Evolutionary conservation across 2,888 invertebrate species (phyloP).

Genomic region (Meteorus cinctellus): DNA sequence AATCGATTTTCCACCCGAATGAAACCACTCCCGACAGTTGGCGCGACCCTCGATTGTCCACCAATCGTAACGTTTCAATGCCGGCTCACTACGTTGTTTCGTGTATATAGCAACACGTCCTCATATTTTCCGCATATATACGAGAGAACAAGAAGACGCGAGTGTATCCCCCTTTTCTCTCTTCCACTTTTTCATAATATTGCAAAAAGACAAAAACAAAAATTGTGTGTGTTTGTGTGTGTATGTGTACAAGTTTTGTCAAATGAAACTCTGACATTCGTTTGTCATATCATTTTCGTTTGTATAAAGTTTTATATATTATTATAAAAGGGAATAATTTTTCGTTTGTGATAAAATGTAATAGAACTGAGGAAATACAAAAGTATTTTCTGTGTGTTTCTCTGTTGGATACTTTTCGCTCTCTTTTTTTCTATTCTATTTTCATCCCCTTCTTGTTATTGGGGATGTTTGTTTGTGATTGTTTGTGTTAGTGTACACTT

Average conservation of each 20-base stretch:
- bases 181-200: background rate
- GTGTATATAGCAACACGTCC: conserved; percentile 7
- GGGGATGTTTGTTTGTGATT: background rate
- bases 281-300: background rate
- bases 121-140: background rate
- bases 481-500: conserved; percentile 9
- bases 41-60: conserved; percentile 26
- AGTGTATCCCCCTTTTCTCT: conserved; percentile 1
- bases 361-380: background rate
- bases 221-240: background rate
- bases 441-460: background rate
- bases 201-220: background rate
- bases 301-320: conserved; percentile 5
- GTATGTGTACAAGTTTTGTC: background rate
- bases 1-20: conserved; percentile 11
- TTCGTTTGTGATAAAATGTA: background rate
- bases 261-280: background rate
- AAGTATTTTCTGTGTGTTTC: background rate
- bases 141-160: background rate
- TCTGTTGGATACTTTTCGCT: background rate
- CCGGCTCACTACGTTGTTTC: conserved; percentile 26
- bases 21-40: conserved; percentile 34
- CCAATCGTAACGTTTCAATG: conserved; percentile 20
- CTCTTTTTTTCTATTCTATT: background rate
- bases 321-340: background rate